Base-by-base conservation (phyloP, 2,113 vertebrate genomes). In the Pollachius pollachius region DNA sequence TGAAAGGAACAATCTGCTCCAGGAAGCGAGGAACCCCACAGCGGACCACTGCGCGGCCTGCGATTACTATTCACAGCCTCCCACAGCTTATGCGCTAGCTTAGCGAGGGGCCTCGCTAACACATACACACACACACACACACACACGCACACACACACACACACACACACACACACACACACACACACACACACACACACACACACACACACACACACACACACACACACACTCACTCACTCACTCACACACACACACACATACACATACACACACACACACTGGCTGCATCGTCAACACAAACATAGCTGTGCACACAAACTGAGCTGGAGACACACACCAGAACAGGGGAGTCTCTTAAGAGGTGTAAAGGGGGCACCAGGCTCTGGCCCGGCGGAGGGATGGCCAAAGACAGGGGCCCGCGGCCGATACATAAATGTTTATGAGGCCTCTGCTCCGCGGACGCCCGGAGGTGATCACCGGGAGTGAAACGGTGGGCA, bases 391-490 rank as follows among this genome's bases (percentile, higher is more conserved):
- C 86, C 84, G 67, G 71, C 60, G 81, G 85, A 85, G 79, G 81
- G 67, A 15, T 81, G 86, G 72, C 75, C 79, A 75, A 64, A 84
- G 86, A 85, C 84, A 75, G 84, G 66, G 84, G 82, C 86, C 79
- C 85, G 68, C 76, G 81, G 80, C 73, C 72, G 78, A 65, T 80
- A 78, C 82, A 86, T 89, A 91, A 92, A 90, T 89, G 87, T 92
- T 93, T 92, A 92, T 84, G 87, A 87, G 84, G 84, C 89, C 90
- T 90, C 84, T 80, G 89, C 84, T 88, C 78, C 74, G 56, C 74
- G 73, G 82, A 85, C 77, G 37, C 91, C 85, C 87, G 0, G 72
- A 84, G 85, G 89, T 92, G 89, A 92, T 91, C 87, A 92, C 72
- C 77, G 85, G 75, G 76, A 90, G 81, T 72, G 81, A 87, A 69